Evolutionary conservation across 2,888 invertebrate genomes (phyloP).

Genomic region (Synergus umbraculus): DNA sequence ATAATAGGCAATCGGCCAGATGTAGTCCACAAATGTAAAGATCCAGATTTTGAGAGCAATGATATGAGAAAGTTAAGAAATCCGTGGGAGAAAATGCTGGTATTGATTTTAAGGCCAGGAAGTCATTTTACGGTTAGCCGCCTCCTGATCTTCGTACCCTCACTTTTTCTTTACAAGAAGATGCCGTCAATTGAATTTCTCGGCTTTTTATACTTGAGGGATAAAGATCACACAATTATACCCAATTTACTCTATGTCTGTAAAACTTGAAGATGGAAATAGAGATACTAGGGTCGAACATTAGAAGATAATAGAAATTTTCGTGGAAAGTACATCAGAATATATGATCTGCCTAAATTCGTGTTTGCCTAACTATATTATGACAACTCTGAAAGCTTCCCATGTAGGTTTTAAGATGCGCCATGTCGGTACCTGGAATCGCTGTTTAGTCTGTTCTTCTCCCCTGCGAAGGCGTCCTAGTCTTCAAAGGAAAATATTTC

Average conservation of each 20-base stretch:
- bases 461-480: conserved; percentile 50
- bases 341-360: conserved; percentile 6
- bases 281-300: background rate
- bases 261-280: background rate
- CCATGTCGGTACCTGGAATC: conserved; percentile 66
- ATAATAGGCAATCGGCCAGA: conserved; percentile 42
- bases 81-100: conserved; percentile 23
- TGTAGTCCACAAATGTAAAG: background rate
- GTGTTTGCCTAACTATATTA: conserved; percentile 24
- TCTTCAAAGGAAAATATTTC: conserved; percentile 66
- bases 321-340: background rate
- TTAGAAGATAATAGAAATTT: background rate
- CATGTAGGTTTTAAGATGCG: conserved; percentile 14
- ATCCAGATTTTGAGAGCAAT: conserved; percentile 24
- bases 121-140: conserved; percentile 58
- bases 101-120: conserved; percentile 48
- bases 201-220: background rate
- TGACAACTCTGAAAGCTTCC: conserved; percentile 1
- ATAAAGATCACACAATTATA: background rate
- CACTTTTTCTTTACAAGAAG: conserved; percentile 21
- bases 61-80: conserved; percentile 47
- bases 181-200: conserved; percentile 2
- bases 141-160: conserved; percentile 14
- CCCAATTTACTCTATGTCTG: background rate
- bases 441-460: conserved; percentile 70